Evolutionary conservation across 2,888 invertebrate genomes (phyloP), one percentile per base, ranked within the genome.

Genomic region (Cremastinae sp.): DNA sequence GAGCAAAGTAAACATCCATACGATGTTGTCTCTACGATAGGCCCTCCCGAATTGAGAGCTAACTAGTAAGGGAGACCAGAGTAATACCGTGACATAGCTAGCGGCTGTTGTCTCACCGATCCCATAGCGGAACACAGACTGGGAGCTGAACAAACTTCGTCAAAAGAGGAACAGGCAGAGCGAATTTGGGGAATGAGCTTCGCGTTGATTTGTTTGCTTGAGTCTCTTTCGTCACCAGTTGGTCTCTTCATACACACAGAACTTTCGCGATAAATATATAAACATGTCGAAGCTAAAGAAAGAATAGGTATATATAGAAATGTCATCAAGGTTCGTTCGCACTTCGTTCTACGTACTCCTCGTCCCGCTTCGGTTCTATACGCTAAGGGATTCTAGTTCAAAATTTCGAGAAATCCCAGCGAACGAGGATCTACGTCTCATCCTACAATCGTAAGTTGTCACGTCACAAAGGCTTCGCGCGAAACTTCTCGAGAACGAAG

Each of bases 401-500:
- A 62, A 28, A 28, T 43, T 53, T 58, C 64, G 28, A 49, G 56
- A 18, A 64, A 7, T 20, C 45, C 71, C 35, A 64, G 62, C 39
- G 18, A 20, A 20, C 49, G 22, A 28, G 18, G 28, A 14, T 12
- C 49, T 64, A 43, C 58, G n/a, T 47, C 45, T 66, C 56, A 53
- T 71, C 71, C 71, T 75, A 71, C 71, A 71, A 61, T 66, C 75
- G 62, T 66, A 66, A 75, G 75, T 75, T 71, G 75, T 66, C 71
- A 66, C 66, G 71, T 75, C 71, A 75, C 75, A 71, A 75, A 75
- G 71, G 75, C 70, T 75, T 71, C 75, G 75, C 75, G 75, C 56
- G 45, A 75, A 75, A 75, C 71, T 75, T 66, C 71, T 75, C 43
- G 66, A 61, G 47, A 75, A 66, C 59, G n/a, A n/a, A 66, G 39